A percentile compares a stretch with the other conserved stretches of the same genome.
Evolutionary conservation across 1,140 invertebrate genomes (phyloP).

Genomic region (Procambarus clarkii): DNA sequence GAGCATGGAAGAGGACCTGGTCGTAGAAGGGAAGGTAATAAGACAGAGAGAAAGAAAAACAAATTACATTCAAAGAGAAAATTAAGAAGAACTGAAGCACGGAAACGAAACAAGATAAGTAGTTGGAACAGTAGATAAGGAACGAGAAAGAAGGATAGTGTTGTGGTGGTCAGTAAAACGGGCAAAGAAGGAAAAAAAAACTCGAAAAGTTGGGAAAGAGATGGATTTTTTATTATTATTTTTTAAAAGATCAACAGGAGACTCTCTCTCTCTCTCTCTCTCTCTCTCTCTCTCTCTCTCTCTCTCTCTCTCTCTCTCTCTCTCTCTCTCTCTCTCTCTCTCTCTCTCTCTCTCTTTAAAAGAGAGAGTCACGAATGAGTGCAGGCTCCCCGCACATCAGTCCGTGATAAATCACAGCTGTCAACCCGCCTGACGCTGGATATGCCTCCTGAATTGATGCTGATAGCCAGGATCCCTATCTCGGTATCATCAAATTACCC

Average conservation of each 20-base stretch:
- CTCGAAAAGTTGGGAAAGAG: no score
- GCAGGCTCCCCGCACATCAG: not conserved
- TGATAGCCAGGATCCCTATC: constrained; percentile 52
- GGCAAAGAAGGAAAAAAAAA: no score
- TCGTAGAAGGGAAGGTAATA: not conserved
- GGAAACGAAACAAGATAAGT: no score
- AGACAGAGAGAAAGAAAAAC: not conserved
- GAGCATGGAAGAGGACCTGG: not conserved
- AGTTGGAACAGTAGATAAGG: no score
- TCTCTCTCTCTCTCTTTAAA: no score
- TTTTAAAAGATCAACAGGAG: no score
- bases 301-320: constrained; percentile 1
- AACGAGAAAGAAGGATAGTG: no score
- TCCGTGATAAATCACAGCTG: constrained; percentile 47
- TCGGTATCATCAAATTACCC: constrained; percentile 53
- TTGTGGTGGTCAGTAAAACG: not conserved
- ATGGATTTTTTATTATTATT: no score
- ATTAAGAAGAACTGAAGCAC: not conserved
- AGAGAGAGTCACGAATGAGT: not conserved
- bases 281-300: not conserved
- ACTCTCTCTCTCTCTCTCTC: not conserved
- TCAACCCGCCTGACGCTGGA: constrained; percentile 39
- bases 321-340: not conserved
- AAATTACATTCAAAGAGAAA: not conserved
- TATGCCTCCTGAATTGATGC: constrained; percentile 55